Percentiles rank a stretch among this genome's conserved stretches.
Evolutionary conservation across 2,113 vertebrate genomes (phyloP).

Genomic region (Marmota flaviventris): DNA sequence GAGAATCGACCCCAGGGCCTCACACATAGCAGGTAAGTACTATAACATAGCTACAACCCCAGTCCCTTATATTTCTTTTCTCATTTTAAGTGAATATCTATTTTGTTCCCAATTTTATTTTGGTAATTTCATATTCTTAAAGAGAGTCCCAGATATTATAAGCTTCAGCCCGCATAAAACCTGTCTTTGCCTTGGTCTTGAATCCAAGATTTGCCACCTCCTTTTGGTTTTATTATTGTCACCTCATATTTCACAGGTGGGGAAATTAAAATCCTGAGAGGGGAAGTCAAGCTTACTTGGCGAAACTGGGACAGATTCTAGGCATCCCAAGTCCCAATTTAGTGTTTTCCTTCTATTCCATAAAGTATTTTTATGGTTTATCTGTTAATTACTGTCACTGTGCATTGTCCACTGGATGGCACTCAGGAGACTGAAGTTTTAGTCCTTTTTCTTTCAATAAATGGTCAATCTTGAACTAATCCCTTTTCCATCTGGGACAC

Average conservation of each 20-base stretch:
- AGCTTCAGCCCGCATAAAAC: background rate
- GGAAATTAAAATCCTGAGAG: background rate
- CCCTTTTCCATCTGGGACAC: background rate
- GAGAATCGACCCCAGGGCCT: too few relatives aligned
- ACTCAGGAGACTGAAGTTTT: background rate
- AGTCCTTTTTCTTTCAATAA: background rate
- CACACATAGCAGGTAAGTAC: too few relatives aligned
- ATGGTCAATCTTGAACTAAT: background rate
- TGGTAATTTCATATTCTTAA: slow-evolving; percentile 28
- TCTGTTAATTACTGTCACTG: background rate
- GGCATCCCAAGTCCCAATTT: background rate
- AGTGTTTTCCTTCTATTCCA: background rate
- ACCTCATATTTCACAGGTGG: background rate
- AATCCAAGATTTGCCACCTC: background rate
- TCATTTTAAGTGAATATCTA: background rate
- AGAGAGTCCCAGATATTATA: background rate
- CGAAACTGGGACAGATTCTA: background rate
- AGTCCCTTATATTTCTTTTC: background rate
- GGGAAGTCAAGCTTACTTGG: background rate
- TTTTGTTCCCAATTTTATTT: background rate
- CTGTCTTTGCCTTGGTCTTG: background rate
- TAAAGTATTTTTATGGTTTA: background rate
- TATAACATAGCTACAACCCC: too few relatives aligned
- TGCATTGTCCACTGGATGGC: background rate
- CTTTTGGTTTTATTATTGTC: background rate